Percentiles rank a stretch among this genome's conserved stretches.
Conservation (phyloP, 2,888 invertebrate genomes). For the Pyrrhia umbra region DNA sequence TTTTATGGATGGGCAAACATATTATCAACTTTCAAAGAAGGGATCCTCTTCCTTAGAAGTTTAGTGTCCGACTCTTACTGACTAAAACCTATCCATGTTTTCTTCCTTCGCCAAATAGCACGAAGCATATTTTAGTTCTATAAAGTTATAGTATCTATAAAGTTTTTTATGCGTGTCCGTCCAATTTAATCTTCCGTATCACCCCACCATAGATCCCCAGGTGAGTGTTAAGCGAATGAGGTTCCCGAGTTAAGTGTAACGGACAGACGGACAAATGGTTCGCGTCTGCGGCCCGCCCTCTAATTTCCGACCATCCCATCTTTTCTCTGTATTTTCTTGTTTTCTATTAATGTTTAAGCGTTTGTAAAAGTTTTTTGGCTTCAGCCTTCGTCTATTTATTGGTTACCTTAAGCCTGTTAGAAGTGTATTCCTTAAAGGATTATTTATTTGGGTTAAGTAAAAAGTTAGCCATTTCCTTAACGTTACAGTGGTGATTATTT, state of each 20-base stretch:
- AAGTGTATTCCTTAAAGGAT: neutral
- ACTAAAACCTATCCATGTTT: no score
- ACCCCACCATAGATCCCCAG: conserved; percentile 69
- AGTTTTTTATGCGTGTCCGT: neutral
- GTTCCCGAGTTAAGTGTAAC: conserved; percentile 72
- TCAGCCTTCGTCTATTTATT: conserved; percentile 31
- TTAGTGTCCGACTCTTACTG: no score
- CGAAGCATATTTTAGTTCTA: no score
- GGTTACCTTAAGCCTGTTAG: conserved; percentile 35
- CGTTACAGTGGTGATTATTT: neutral
- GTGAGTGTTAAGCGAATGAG: conserved; percentile 79
- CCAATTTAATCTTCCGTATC: conserved; percentile 43
- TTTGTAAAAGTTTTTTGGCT: conserved; percentile 35
- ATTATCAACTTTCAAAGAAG: no score
- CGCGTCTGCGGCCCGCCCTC: conserved; percentile 62
- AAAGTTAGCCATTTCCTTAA: neutral
- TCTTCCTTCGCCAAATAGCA: no score
- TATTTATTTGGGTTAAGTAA: neutral
- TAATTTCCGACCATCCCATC: conserved; percentile 59
- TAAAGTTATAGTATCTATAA: no score
- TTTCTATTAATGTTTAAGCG: conserved; percentile 61
- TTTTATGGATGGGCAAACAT: no score
- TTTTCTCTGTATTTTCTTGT: conserved; percentile 50
- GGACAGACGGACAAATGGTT: conserved; percentile 75
- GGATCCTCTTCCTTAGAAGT: no score